phyloP scores from a whole-genome alignment of 2,797 vertebrate species.

The Prunella strophiata region DNA sequence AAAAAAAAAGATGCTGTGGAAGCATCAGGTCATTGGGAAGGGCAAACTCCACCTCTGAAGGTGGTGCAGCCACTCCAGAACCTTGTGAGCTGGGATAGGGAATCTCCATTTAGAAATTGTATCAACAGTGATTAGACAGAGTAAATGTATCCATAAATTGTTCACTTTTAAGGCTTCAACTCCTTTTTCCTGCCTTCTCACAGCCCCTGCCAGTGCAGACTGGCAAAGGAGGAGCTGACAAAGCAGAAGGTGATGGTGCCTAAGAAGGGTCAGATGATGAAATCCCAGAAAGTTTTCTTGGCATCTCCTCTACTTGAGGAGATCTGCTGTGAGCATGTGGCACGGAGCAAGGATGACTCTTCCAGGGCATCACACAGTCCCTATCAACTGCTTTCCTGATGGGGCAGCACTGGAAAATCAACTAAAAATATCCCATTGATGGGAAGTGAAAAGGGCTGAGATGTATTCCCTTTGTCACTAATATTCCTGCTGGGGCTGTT shows the following conservation, averaged over 20 bases:
- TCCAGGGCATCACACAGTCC: neutral
- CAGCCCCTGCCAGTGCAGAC: neutral
- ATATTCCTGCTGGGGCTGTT: neutral
- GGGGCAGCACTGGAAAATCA: neutral
- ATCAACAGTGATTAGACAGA: neutral
- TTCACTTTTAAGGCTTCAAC: neutral
- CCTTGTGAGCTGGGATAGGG: neutral
- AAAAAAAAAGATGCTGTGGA: neutral
- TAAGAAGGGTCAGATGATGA: neutral
- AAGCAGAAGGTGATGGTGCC: neutral
- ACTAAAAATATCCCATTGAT: neutral
- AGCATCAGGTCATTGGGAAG: neutral
- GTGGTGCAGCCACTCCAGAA: neutral
- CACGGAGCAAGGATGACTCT: neutral
- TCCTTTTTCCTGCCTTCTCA: neutral
- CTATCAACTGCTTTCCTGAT: neutral
- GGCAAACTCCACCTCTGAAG: neutral
- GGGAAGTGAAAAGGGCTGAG: neutral
- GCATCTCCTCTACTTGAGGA: neutral
- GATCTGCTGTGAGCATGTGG: neutral
- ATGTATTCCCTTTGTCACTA: neutral
- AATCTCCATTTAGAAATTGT: neutral
- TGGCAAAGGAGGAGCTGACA: neutral
- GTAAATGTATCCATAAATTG: neutral
- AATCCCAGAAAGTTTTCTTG: neutral